Evolutionary conservation across 2,113 vertebrate genomes (phyloP).

Genomic region (Geococcyx californianus): DNA sequence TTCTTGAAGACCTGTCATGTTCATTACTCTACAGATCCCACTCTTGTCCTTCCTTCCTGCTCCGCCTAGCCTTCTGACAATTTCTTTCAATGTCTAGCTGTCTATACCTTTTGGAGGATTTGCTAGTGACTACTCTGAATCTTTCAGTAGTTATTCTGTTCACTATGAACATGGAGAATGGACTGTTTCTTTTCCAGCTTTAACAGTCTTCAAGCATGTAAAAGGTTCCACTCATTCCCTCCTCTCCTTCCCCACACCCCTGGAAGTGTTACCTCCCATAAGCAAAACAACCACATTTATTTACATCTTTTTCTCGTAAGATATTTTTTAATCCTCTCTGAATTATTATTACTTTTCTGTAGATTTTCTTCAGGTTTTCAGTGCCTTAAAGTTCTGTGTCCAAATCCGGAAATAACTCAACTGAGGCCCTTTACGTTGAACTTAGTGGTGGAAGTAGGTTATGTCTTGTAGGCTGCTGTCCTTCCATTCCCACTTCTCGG

Average conservation of each 20-base stretch:
- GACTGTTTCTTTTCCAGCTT: background rate
- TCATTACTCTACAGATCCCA: background rate
- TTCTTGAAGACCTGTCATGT: background rate
- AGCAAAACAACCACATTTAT: background rate
- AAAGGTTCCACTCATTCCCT: background rate
- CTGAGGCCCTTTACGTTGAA: background rate
- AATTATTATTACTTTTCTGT: background rate
- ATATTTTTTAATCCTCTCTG: background rate
- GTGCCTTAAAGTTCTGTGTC: background rate
- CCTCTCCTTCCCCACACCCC: no score
- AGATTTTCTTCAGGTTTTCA: background rate
- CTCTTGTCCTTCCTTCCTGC: background rate
- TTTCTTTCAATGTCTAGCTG: background rate
- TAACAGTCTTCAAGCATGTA: conserved; percentile 3
- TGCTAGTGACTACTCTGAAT: conserved; percentile 13
- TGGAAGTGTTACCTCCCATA: background rate
- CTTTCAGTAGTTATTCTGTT: conserved; percentile 25
- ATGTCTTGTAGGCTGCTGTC: background rate
- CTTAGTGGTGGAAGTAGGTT: background rate
- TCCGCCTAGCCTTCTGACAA: background rate
- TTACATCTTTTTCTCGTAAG: background rate
- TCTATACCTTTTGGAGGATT: background rate
- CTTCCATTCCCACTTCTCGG: background rate
- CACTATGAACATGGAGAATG: background rate
- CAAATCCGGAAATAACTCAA: background rate